A percentile compares a stretch with the other conserved stretches of the same genome.
Conservation (phyloP, 2,888 invertebrate species). For the Drosophila bunnanda region DNA sequence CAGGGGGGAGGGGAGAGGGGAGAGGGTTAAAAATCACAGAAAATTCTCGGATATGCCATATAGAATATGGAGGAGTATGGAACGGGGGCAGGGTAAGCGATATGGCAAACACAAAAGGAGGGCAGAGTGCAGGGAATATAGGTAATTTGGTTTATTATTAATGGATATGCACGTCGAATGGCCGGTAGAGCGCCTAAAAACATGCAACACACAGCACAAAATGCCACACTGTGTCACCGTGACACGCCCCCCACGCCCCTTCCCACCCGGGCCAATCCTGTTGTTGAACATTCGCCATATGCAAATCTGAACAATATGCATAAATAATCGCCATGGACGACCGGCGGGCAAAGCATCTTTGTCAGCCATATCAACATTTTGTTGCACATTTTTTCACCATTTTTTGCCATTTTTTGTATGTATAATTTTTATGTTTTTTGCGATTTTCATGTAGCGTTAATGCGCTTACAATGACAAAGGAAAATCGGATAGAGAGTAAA, state of each 20-base stretch:
- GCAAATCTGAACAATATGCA: conserved; percentile 54
- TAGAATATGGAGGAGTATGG: not conserved
- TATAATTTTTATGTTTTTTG: conserved; percentile 2
- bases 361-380: conserved; percentile 41
- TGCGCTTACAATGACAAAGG: conserved; percentile 24
- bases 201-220: conserved; percentile 47
- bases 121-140: conserved; percentile 14
- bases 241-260: conserved; percentile 5
- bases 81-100: conserved; percentile 36
- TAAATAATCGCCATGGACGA: conserved; percentile 45
- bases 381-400: conserved; percentile 5
- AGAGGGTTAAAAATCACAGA: conserved; percentile 48
- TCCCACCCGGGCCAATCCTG: conserved; percentile 6
- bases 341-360: conserved; percentile 38
- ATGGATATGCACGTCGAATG: conserved; percentile 43
- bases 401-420: not conserved
- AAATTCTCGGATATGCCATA: not conserved
- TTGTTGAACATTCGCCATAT: conserved; percentile 44
- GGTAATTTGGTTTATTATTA: conserved; percentile 54
- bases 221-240: conserved; percentile 37
- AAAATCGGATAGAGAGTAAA: not conserved
- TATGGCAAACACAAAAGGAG: conserved; percentile 26
- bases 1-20: not conserved
- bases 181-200: conserved; percentile 33
- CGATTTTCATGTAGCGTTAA: conserved; percentile 4